Base-by-base conservation (phyloP, 1,140 invertebrate genomes). In the Trachelipus rathkii region DNA sequence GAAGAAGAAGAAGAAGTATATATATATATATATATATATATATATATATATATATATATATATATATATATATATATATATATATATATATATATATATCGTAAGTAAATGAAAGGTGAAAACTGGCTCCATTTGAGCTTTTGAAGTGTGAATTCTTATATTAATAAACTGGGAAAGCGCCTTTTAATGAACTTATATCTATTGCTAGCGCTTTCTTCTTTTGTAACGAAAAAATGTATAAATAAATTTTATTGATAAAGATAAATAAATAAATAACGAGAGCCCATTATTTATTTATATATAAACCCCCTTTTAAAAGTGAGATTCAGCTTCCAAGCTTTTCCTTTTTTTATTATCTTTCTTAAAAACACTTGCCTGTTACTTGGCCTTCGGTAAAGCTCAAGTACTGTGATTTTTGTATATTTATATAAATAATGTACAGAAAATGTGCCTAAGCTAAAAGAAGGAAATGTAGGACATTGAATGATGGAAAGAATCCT, bases 361-460 rank as follows among this genome's bases (percentile, higher is more conserved):
- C n/a, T n/a, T n/a, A n/a, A n/a, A 78, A 70, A 75, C 75, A 78
- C 75, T 78, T 78, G 73, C 75, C 75, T 74, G 75, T 70, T 75
- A 74, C 77, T 78, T 78, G 74, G 77, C 77, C 76, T 74, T 71
- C 75, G 60, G 75, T 76, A 76, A 75, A 74, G 77, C 77, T 78
- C 77, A 78, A 78, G 75, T 78, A 75, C 77, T 78, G 77, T 78
- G 77, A 78, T 78, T 78, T 78, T 78, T 78, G 77, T 78, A 78
- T 78, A 78, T 78, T 78, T 78, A 78, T 78, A 78, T 78, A 78
- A 76, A 78, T 78, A 78, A 50, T 78, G 77, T 78, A 78, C 77
- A 78, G 77, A 78, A 71, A 71, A 60, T 75, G 71, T 76, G 74
- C 77, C 74, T 73, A 76, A 76, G 70, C 73, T 72, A 75, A 74